Conservation (phyloP, 2,888 invertebrate genomes). For the Rhopalosiphum nymphaeae region DNA sequence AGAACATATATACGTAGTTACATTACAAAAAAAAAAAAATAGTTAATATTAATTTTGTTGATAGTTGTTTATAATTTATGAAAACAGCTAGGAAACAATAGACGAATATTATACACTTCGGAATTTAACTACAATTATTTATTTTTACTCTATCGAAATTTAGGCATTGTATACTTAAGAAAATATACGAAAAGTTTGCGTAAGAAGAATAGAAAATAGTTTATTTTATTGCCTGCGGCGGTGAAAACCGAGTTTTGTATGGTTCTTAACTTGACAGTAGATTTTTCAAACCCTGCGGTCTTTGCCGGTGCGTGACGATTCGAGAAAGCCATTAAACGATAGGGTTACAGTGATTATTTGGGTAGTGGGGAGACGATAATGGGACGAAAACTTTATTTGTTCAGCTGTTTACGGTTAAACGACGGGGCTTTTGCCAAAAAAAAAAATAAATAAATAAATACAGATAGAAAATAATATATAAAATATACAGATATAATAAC, state of each 20-base stretch:
- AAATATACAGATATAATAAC: background rate
- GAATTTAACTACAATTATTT: background rate
- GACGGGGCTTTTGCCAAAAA: conserved; percentile 36
- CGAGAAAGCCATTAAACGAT: conserved; percentile 56
- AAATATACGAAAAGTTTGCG: background rate
- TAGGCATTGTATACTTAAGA: background rate
- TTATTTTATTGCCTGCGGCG: conserved; percentile 18
- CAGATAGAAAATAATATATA: background rate
- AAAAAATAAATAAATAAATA: conserved; percentile 8
- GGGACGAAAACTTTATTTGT: conserved; percentile 53
- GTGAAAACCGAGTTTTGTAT: conserved; percentile 34
- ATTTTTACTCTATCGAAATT: background rate
- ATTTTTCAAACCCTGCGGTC: conserved; percentile 38
- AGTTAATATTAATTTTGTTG: background rate
- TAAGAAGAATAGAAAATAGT: conserved; percentile 20
- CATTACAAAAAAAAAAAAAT: background rate
- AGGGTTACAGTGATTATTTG: conserved; percentile 63
- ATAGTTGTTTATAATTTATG: background rate
- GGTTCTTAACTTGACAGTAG: conserved; percentile 41
- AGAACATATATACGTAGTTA: too few species aligned
- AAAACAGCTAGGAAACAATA: background rate
- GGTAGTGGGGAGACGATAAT: conserved; percentile 34
- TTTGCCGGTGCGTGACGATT: conserved; percentile 56
- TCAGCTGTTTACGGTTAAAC: conserved; percentile 44
- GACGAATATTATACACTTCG: background rate